Evolutionary conservation across 2,797 vertebrate genomes (phyloP), one percentile per base, ranked within the genome.

Genomic region (Selene dorsalis): DNA sequence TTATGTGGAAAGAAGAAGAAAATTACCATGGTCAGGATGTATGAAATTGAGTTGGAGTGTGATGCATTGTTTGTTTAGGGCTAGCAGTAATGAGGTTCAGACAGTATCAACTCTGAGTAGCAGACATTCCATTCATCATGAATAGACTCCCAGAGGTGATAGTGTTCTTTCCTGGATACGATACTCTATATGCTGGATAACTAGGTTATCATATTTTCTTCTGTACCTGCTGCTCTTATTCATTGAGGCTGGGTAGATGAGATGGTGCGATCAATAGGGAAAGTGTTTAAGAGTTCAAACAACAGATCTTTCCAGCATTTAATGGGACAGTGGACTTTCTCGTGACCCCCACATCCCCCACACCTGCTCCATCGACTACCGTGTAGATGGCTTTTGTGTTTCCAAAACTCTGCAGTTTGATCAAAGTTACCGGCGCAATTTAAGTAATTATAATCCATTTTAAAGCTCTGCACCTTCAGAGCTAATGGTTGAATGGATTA

Each of bases 1-100:
- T 91, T 86, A 90, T 91, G 84, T 87, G 75, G 72, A 89, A 90
- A 91, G 87, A 86, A 83, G 70, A 64, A 86, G 69, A 90, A 86
- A 92, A 92, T 92, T 82, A 89, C 80, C 86, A 88, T 84, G 89
- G 88, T 88, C 89, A 92, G 87, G 89, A 90, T 92, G 89, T 92
- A 93, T 92, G 92, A 93, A 93, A 93, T 92, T 89, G 91, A 93
- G 89, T 91, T 84, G 89, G 82, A 88, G 84, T 92, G 84, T 93
- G 91, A 94, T 92, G 86, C 85, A 93, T 93, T 93, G 89, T 92
- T 92, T 94, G 90, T 90, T 90, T 88, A 86, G 91, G 85, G 82
- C 83, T 14, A 76, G 71, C 86, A 83, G 86, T 92, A 93, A 93
- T 93, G 87, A 93, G 87, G 84, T 91, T 92, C 86, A 92, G 91